Percentiles rank a stretch among this genome's conserved stretches.
phyloP scores from a whole-genome alignment of 2,888 invertebrate species.

The Aporophyla nigra region DNA sequence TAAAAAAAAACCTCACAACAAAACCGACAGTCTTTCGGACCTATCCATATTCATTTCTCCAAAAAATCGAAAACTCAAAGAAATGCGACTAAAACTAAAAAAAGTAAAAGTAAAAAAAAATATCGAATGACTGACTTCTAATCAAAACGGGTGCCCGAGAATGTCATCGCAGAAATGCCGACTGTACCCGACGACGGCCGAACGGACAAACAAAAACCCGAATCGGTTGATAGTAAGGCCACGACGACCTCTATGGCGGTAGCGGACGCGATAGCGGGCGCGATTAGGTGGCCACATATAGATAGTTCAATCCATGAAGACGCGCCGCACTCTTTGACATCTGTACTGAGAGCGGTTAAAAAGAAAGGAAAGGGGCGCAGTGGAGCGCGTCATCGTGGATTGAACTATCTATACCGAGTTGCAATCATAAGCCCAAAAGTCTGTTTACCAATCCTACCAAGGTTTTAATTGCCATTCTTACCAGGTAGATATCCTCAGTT shows the following conservation, averaged over 20 bases:
- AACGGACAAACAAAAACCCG: slow-evolving; percentile 82
- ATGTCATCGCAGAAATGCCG: slow-evolving; percentile 83
- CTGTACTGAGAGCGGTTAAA: too few relatives aligned
- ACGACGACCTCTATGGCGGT: neutral
- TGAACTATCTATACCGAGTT: too few relatives aligned
- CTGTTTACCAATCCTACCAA: too few relatives aligned
- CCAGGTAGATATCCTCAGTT: too few relatives aligned
- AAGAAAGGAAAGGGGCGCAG: too few relatives aligned
- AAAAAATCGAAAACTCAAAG: slow-evolving; percentile 63
- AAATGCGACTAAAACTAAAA: slow-evolving; percentile 60
- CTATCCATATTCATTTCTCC: slow-evolving; percentile 69
- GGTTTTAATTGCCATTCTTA: too few relatives aligned
- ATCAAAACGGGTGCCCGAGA: slow-evolving; percentile 84
- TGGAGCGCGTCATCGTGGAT: too few relatives aligned
- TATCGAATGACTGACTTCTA: slow-evolving; percentile 75
- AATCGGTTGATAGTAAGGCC: slow-evolving; percentile 80
- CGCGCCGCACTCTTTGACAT: too few relatives aligned
- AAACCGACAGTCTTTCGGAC: slow-evolving; percentile 21
- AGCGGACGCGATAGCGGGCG: neutral
- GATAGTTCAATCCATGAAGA: too few relatives aligned
- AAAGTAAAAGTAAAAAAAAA: slow-evolving; percentile 28
- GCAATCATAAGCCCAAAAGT: too few relatives aligned
- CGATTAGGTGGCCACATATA: neutral
- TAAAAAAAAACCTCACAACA: slow-evolving; percentile 14
- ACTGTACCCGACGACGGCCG: slow-evolving; percentile 65